Percentiles rank a stretch among this genome's conserved stretches.
phyloP scores from a whole-genome alignment of 37 sponge, comb jelly and placozoan genomes.

The Aplysina aerophoba region DNA sequence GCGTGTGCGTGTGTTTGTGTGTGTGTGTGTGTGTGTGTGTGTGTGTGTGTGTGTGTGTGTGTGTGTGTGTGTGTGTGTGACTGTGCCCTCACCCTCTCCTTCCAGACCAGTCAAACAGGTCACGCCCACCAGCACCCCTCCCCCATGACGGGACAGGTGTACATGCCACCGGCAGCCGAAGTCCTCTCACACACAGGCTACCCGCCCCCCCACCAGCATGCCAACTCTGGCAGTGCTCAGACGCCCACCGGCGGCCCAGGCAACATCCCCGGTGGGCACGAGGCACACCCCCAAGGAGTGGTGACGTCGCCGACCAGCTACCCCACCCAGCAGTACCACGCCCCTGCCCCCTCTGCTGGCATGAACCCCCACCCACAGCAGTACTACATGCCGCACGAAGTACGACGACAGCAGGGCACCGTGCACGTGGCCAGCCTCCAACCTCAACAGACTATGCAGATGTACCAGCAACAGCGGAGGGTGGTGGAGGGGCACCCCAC shows the following conservation, averaged over 20 bases:
- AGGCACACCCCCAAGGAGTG: neutral
- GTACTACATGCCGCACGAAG: no score
- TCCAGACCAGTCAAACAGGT: neutral
- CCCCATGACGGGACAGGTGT: slow-evolving; percentile 18
- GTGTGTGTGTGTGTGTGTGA: neutral
- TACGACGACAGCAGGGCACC: neutral
- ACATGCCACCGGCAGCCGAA: neutral
- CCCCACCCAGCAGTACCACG: no score
- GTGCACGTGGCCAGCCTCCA: no score
- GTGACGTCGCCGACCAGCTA: neutral
- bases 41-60: slow-evolving; percentile 25
- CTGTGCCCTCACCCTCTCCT: neutral
- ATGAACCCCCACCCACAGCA: no score
- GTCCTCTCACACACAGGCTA: neutral
- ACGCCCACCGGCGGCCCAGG: neutral
- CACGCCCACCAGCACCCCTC: slow-evolving; percentile 20
- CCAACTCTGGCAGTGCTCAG: neutral
- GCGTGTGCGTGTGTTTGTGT: slow-evolving; percentile 3
- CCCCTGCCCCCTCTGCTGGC: no score
- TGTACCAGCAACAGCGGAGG: no score
- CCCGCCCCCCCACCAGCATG: neutral
- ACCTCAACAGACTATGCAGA: no score
- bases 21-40: slow-evolving; percentile 9
- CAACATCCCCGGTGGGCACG: neutral
- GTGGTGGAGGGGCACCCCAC: neutral